Base-by-base conservation (phyloP, 1,140 invertebrate genomes). In the Harpegnathos saltator region DNA sequence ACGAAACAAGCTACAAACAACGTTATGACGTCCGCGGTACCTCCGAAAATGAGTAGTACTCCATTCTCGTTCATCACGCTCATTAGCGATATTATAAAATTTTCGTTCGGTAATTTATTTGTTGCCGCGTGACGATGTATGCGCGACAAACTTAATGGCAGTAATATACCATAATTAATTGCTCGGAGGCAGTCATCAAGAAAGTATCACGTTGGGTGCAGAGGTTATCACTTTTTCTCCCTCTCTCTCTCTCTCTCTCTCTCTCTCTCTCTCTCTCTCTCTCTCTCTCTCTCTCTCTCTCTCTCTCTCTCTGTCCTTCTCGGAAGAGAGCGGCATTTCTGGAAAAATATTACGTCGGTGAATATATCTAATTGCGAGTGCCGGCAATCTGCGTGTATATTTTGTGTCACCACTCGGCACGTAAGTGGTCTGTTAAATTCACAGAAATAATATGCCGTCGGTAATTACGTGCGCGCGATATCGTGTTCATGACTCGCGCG, bases 391-490 rank as follows among this genome's bases (percentile, higher is more conserved):
- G 11, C 38, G 24, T 59, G 24, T 58, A 17, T 56, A 19, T 78
- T 26, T 68, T 68, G 15, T n/a, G 19, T 19, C 24, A 24, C 5
- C 68, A 0, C 26, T n/a, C n/a, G n/a, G n/a, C 48, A 44, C 7
- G 54, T 77, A 26, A 65, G 9, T 19, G 44, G 63, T 33, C 22
- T 17, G 48, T 77, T 38, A 56, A 77, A 66, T 56, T 77, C n/a
- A 65, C n/a, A 44, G 15, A 65, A 77, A 54, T 5, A 33, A 52
- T 50, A 17, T 33, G 14, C 1, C 15, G 61, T 38, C 48, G 15
- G 38, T 74, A 1, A 4, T 52, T 52, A 26, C 54, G 69, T 44
- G 19, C 54, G 52, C 3, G 12, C 3, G 54, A 38, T 44, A 44
- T 38, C 22, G 19, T 56, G 54, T 11, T 44, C 17, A 65, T 29